Evolutionary conservation across 2,888 invertebrate species (phyloP), one percentile per base, ranked within the genome.

Genomic region (Yponomeuta cagnagella): DNA sequence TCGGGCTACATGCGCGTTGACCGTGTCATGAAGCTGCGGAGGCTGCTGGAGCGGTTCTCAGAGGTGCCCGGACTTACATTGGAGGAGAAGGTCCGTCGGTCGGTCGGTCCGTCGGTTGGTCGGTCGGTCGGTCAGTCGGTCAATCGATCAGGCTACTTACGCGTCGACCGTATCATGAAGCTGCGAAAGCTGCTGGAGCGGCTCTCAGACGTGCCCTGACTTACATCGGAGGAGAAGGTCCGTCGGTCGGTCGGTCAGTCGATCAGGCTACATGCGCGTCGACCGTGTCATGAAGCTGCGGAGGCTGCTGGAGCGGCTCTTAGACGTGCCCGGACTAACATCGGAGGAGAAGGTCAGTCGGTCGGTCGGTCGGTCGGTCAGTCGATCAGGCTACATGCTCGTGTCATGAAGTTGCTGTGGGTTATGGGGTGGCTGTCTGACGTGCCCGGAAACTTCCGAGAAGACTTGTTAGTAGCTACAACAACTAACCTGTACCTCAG

Each of bases 91-190:
- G 96, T 95, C 93, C 67, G 43, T 67, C 6, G 9, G n/a, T 8
- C 8, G 9, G 8, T 43, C 8, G 9, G 33, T 33, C 5, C 3
- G 33, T 33, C 23, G 23, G 23, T 23, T 23, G 1, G 23, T 23
- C 23, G 1, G 23, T 23, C 23, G 23, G 23, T 23, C 23, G 23
- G 23, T 23, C 23, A 23, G 23, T 23, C 23, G 23, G 23, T 23
- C 23, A 23, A 23, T 23, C 23, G 23, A 23, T 23, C 97, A 87
- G 94, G 97, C 76, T 99, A 96, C 90, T 99, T 99, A 65, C 94
- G 97, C 76, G 98, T 98, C n/a, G 98, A 98, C 89, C 95, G 97
- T 78, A 98, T 99, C 63, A 97, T 99, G 98, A 97, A 97, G 84
- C 93, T 99, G 71, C 93, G 99, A 68, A 95, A 95, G 74, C 91